Evolutionary conservation across 2,888 invertebrate genomes (phyloP), one percentile per base, ranked within the genome.

Genomic region (Pheosia tremula): DNA sequence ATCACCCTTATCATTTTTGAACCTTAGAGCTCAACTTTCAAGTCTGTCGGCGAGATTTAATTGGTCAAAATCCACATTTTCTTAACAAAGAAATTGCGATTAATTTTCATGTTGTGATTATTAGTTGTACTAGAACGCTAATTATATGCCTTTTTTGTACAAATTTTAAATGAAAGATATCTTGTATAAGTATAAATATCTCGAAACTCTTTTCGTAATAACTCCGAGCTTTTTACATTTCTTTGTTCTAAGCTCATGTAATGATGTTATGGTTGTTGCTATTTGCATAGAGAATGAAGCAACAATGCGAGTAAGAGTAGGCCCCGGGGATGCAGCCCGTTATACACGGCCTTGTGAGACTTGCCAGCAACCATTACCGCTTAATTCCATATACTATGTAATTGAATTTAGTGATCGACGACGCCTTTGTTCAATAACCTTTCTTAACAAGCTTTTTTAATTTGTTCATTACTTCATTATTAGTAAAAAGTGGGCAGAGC

Each of bases 1-100:
- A 86, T 87, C 81, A 79, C 73, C 80, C 80, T 83, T 85, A 84
- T 85, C 87, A 85, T 87, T 87, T 83, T 84, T 85, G 80, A 77
- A 69, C 77, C 78, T 78, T 69, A 74, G 76, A 74, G 72, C 70
- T 53, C 57, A 55, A 64, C 72, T 78, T 69, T 71, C 67, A 62
- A 56, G 53, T 59, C 74, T 67, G 60, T 57, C 59, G 50, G 58
- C 49, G 61, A 64, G 54, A 64, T 53, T 56, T 60, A 59, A 68
- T 71, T 68, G 66, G 64, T 71, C 58, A 60, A 73, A 75, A 85
- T 79, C 82, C 74, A 66, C 81, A 79, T 80, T 79, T 80, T 68
- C 62, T 63, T 50, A 13, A 71, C 67, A 75, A 75, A 72, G 69
- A 68, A 65, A 52, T 54, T 58, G 24, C 37, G 55, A 52, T 49